Evolutionary conservation across 2,113 vertebrate genomes (phyloP), one percentile per base, ranked within the genome.

Genomic region (Tapirus terrestris): DNA sequence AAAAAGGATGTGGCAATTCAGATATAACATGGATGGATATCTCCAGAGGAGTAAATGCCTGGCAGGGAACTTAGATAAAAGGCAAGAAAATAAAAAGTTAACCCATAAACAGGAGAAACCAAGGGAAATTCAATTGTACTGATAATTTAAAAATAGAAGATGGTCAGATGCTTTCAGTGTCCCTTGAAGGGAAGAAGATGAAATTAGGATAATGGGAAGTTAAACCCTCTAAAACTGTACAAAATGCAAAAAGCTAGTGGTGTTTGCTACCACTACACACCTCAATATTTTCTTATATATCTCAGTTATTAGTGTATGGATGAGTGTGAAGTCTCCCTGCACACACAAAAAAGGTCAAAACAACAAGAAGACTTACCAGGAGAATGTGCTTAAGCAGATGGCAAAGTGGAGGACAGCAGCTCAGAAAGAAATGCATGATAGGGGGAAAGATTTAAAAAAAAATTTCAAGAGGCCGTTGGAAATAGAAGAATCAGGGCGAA

Each of bases 121-220:
- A 84, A 87, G 45, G 2, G 11, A 60, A 88, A 67, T 63, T 94
- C 63, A 90, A 8, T 23, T 90, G 20, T 20, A n/a, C 10, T 45
- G 9, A 58, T 81, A 76, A 58, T 45, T 79, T 82, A 39, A 72
- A 82, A 84, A 89, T 29, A 89, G 58, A 68, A 53, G 5, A 67
- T 77, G 31, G 33, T 86, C 43, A 79, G 17, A 83, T 65, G 27
- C 21, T 18, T 39, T 94, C 72, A 13, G 11, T 33, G 75, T 51
- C 36, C 17, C 79, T 92, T 56, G 31, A 48, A 8, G 48, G 10
- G 51, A 96, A 93, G 23, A 94, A 77, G 33, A 39, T n/a, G 21
- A 89, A 95, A 83, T 80, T 39, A 90, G 16, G 16, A 80, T 45
- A 77, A 86, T 6, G 23, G 36, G 31, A 95, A 95, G 29, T 80